Evolutionary conservation across 2,797 vertebrate species (phyloP), one percentile per base, ranked within the genome.

Genomic region (Danio kyathit): DNA sequence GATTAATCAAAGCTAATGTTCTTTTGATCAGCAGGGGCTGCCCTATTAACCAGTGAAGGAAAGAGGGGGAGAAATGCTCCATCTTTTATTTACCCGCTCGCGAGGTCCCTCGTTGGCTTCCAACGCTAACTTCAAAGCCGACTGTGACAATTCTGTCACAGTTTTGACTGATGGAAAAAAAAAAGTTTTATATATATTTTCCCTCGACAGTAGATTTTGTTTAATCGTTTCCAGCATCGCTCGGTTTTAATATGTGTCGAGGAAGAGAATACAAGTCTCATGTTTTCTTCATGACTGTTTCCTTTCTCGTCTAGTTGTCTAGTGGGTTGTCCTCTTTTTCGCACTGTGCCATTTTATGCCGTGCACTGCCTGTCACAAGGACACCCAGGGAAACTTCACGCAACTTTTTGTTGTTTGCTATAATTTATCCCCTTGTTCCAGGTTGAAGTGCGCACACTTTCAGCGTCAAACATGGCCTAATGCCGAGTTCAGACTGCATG

Each of bases 1-100:
- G 90, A 92, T 93, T 92, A 88, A 92, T 93, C 89, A 91, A 90
- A 92, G 89, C 88, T 88, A 88, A 90, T 90, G 85, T 88, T 88
- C 88, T 90, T 92, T 91, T 92, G 91, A 92, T 91, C 90, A 87
- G 86, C 70, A 14, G 80, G 70, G 72, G 80, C 84, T 82, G 85
- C 84, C 85, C 88, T 83, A 87, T 92, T 88, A 89, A 90, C 86
- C 76, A 48, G 77, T 57, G 29, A 76, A 80, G 86, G 78, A 76
- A 59, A 83, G 63, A 76, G 38, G 43, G 49, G 46, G 17, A 40
- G 43, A 44, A 85, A 85, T 88, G 79, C 82, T 61, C 72, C 75
- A 85, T 89, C 87, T 90, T 92, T 91, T 91, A 92, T 92, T 91
- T 90, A 92, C 89, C 88, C 43, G 11, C 67, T 48, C 74, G 12